Base-by-base conservation (phyloP, 1,140 invertebrate species). In the Microplitis demolitor region DNA sequence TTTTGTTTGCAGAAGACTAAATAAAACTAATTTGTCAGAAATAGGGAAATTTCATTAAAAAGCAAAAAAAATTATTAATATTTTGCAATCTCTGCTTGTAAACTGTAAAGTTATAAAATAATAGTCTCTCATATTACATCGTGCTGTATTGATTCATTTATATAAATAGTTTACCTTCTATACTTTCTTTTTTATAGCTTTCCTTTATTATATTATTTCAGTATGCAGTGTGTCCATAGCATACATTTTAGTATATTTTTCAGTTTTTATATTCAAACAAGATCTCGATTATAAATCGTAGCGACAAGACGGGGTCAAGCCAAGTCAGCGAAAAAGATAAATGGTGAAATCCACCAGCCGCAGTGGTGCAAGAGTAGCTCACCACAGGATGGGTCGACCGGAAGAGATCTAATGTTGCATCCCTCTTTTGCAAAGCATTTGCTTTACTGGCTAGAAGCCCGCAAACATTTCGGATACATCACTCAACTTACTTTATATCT, bases 381-480 rank as follows among this genome's bases (percentile, higher is more conserved):
- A 33, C 61, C 69, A 51, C 61, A 72, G 76, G 67, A 75, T 72
- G 73, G 67, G 35, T 82, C 74, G 73, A 78, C 76, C 74, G 75
- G 73, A 82, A 81, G 76, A 78, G 72, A 78, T 79, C 80, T 77
- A 80, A 79, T 74, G 76, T 75, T 77, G 70, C 75, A 69, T 75
- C 73, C 58, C 70, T 68, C 72, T 76, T 58, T 69, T 62, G 69
- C 51, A 61, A 53, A 71, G 63, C 69, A 50, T 53, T 66, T 33
- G 34, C 50, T 56, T 13, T 58, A 74, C 73, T 75, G 63, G 72
- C 75, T 72, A 66, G 33, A 34, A 31, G 72, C 66, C 72, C 70
- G 51, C 72, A 64, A 72, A 35, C 70, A 58, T 58, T 73, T 53
- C 68, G 64, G 74, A 75, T 68, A 73, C 72, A 69, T 66, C 60